These are phyloP conservation scores for Chlorodrepanis virens DNA, from an alignment of 2,113 vertebrate genomes.

Conservation along the genomic window DNA sequence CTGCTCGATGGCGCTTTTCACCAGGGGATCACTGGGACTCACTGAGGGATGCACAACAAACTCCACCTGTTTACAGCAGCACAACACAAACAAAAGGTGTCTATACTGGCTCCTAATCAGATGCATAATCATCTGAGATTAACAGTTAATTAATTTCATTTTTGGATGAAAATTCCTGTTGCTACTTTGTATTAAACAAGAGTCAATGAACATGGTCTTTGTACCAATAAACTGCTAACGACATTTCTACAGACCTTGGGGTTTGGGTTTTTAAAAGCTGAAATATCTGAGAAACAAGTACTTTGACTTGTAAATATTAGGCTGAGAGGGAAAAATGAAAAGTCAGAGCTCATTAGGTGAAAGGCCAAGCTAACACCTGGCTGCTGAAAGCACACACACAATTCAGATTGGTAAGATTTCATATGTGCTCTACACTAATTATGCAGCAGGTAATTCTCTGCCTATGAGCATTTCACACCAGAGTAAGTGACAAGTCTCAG, in stretches of 20 bases:
- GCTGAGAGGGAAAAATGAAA: neutral
- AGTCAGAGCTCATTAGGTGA: neutral
- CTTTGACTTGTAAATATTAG: neutral
- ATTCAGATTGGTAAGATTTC: neutral
- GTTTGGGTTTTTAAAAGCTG: neutral
- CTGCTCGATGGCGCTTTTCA: constrained; percentile 89
- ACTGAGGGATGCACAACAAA: constrained; percentile 92
- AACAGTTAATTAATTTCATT: neutral
- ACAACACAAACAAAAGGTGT: neutral
- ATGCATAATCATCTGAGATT: neutral
- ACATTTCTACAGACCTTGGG: neutral
- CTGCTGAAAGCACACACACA: neutral
- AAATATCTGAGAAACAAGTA: neutral
- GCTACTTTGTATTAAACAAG: neutral
- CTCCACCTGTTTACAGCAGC: constrained; percentile 78
- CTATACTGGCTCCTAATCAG: neutral
- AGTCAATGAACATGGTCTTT: neutral
- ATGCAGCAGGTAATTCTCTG: neutral
- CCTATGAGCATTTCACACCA: neutral
- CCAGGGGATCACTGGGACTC: constrained; percentile 82
- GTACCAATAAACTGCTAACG: neutral
- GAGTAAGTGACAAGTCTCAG: neutral
- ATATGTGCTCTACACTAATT: neutral
- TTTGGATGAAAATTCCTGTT: neutral
- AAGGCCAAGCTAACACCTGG: neutral